Evolutionary conservation across 1,140 invertebrate genomes (phyloP).

Genomic region (Myzus persicae): DNA sequence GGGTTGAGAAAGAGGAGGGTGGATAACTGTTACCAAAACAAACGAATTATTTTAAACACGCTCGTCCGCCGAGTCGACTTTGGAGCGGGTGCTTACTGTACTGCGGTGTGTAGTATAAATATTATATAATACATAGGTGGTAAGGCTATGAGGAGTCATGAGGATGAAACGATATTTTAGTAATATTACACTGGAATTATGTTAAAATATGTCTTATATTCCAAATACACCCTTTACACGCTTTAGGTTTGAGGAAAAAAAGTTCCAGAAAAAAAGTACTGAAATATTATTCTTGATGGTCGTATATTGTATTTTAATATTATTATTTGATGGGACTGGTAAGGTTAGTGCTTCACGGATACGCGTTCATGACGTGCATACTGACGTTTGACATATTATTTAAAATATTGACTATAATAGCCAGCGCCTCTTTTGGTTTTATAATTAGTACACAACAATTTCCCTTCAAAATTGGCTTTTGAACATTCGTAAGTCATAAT

Average conservation of each 20-base stretch:
- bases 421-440: not conserved
- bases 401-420: not conserved
- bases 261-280: not conserved
- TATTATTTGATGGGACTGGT: not conserved
- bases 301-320: not conserved
- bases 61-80: not conserved
- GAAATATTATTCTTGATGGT: not conserved
- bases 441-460: not conserved
- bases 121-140: not conserved
- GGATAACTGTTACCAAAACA: not conserved
- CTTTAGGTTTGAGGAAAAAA: not conserved
- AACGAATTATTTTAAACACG: not conserved
- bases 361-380: not conserved
- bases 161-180: not conserved
- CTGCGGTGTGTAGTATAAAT: not conserved
- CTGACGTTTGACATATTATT: not conserved
- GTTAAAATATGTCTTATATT: not conserved
- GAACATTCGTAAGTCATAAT: not conserved
- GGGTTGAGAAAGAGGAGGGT: not conserved
- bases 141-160: not conserved
- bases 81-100: not conserved
- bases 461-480: not conserved
- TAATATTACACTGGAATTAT: not conserved
- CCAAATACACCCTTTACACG: not conserved
- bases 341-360: not conserved